Conservation (phyloP, 2,888 invertebrate genomes). For the Epistrophe eligans region DNA sequence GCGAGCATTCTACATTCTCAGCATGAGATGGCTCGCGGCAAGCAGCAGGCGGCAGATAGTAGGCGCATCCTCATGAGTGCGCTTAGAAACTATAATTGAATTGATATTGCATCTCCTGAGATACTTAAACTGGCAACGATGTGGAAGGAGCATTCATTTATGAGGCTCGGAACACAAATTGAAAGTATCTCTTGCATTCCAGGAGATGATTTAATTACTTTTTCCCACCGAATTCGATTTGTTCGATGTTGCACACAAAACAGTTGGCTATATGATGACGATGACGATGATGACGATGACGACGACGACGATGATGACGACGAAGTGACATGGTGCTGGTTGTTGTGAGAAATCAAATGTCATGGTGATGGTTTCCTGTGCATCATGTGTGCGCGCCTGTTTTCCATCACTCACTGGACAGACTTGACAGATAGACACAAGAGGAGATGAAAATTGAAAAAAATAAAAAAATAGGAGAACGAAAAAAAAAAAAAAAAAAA, state of each 20-base stretch:
- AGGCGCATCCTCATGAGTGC: slow-evolving; percentile 55
- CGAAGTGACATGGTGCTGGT: neutral
- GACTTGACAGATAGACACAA: slow-evolving; percentile 45
- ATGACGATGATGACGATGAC: too few species aligned
- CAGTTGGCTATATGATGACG: neutral
- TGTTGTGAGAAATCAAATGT: slow-evolving; percentile 32
- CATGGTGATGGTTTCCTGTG: slow-evolving; percentile 33
- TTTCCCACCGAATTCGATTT: slow-evolving; percentile 70
- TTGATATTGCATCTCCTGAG: slow-evolving; percentile 61
- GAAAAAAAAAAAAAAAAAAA: slow-evolving; percentile 3
- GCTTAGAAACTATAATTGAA: slow-evolving; percentile 68
- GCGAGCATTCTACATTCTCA: slow-evolving; percentile 49
- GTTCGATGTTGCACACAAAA: slow-evolving; percentile 30
- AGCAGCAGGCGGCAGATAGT: neutral
- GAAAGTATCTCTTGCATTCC: slow-evolving; percentile 59
- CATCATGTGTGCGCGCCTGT: slow-evolving; percentile 23
- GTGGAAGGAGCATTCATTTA: slow-evolving; percentile 31
- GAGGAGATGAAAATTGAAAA: slow-evolving; percentile 28
- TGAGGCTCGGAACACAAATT: slow-evolving; percentile 31
- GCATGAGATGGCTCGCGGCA: neutral
- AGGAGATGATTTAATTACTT: slow-evolving; percentile 68
- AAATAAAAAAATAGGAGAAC: too few species aligned
- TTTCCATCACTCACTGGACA: slow-evolving; percentile 61
- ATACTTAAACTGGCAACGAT: slow-evolving; percentile 31
- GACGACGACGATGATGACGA: too few species aligned